phyloP scores from a whole-genome alignment of 2,888 invertebrate genomes.

The Callyntrura sp. region DNA sequence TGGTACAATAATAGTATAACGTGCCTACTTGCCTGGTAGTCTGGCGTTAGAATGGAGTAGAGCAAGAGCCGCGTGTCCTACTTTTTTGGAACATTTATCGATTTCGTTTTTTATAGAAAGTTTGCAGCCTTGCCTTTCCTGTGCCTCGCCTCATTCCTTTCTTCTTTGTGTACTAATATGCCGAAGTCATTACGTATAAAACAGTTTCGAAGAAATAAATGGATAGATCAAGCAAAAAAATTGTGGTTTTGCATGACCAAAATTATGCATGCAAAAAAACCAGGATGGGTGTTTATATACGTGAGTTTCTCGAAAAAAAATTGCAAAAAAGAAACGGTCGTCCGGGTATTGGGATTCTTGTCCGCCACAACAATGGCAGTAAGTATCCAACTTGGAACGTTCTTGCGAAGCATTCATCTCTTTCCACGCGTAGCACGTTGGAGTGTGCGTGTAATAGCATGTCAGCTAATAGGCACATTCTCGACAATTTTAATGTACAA shows the following conservation, averaged over 20 bases:
- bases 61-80: constrained; percentile 63
- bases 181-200: not conserved
- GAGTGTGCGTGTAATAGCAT: not conserved
- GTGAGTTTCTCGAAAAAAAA: too few species aligned
- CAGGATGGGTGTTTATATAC: not conserved
- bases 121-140: constrained; percentile 26
- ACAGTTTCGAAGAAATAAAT: not conserved
- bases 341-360: too few species aligned
- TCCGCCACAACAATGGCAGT: not conserved
- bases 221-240: constrained; percentile 5
- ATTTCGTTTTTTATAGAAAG: constrained; percentile 62
- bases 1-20: constrained; percentile 17
- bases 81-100: constrained; percentile 75
- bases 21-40: not conserved
- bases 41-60: constrained; percentile 41
- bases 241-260: not conserved
- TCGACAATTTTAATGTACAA: not conserved
- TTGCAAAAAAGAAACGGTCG: too few species aligned
- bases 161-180: constrained; percentile 6
- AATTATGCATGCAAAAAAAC: constrained; percentile 1
- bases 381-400: too few species aligned
- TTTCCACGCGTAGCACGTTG: too few species aligned
- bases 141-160: constrained; percentile 17
- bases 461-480: not conserved
- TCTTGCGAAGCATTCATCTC: too few species aligned